phyloP scores from a whole-genome alignment of 2,113 vertebrate genomes.

The Pogona vitticeps region DNA sequence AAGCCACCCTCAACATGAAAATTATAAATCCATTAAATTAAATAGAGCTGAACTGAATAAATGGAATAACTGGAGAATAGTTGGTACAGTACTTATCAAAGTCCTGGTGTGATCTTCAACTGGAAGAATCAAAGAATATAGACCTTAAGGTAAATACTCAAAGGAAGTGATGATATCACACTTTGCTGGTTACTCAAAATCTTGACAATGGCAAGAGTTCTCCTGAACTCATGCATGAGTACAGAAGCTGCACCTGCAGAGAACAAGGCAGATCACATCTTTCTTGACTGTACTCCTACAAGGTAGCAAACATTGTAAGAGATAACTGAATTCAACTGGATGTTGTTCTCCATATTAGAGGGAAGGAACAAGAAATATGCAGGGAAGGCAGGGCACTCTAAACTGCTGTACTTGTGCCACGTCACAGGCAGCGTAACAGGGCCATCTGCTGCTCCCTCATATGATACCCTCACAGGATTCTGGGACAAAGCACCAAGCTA shows the following conservation, averaged over 20 bases:
- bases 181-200: neutral
- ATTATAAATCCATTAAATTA: neutral
- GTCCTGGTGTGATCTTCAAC: neutral
- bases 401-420: conserved; percentile 2
- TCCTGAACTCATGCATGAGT: neutral
- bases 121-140: neutral
- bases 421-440: neutral
- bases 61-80: neutral
- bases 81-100: neutral
- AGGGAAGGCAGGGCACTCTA: neutral
- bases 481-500: neutral
- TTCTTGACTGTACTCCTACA: neutral
- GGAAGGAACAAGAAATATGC: neutral
- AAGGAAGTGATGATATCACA: neutral
- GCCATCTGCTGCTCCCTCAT: neutral
- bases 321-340: neutral
- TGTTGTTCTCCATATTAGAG: neutral
- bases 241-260: neutral
- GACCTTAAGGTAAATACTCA: neutral
- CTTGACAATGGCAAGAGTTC: neutral
- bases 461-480: neutral
- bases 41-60: neutral
- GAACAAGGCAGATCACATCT: neutral
- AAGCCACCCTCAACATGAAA: neutral
- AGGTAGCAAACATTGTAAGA: neutral